Evolutionary conservation across 2,888 invertebrate species (phyloP).

Genomic region (Tinea trinotella): DNA sequence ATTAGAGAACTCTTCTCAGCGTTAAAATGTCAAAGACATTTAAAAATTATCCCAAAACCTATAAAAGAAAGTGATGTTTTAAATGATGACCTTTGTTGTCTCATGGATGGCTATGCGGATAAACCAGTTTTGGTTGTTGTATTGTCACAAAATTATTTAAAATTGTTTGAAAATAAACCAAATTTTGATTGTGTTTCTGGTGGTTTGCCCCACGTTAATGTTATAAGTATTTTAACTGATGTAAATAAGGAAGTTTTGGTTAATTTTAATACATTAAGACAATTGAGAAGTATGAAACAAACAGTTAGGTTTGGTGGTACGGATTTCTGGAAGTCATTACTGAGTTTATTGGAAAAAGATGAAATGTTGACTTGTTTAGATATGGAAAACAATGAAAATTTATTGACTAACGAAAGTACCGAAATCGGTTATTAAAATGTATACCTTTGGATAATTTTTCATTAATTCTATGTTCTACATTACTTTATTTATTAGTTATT

Average conservation of each 20-base stretch:
- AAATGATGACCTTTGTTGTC: background rate
- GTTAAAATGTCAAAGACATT: constrained; percentile 27
- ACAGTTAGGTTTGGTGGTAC: constrained; percentile 42
- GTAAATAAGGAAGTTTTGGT: background rate
- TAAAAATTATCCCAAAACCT: background rate
- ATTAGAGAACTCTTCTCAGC: constrained; percentile 46
- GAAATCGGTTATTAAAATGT: too few species aligned
- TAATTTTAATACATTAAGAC: background rate
- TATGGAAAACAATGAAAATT: background rate
- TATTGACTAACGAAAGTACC: too few species aligned
- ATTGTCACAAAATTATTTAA: background rate
- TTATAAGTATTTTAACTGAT: constrained; percentile 2
- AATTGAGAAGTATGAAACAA: background rate
- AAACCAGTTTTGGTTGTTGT: background rate
- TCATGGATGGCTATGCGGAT: background rate
- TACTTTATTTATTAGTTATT: too few species aligned
- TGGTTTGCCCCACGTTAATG: background rate
- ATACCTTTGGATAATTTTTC: background rate
- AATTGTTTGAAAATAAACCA: background rate
- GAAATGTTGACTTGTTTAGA: background rate
- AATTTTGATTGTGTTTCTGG: background rate
- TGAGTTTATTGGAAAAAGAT: constrained; percentile 28
- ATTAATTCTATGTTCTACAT: too few species aligned
- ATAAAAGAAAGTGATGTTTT: background rate
- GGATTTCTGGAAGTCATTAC: constrained; percentile 50